phyloP scores from a whole-genome alignment of 2,113 vertebrate species.

The Chrysochloris asiatica region DNA sequence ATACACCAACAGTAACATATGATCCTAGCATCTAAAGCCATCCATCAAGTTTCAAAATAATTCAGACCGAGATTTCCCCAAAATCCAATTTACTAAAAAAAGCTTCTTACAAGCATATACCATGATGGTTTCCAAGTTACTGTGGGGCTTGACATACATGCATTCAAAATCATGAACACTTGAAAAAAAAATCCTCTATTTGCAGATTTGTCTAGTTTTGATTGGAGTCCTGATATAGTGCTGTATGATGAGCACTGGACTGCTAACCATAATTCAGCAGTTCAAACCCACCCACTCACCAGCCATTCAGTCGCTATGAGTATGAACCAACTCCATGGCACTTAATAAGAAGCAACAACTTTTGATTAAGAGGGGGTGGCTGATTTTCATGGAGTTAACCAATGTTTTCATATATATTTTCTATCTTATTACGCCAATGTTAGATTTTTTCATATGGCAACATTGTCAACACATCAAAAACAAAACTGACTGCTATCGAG shows the following conservation, averaged over 20 bases:
- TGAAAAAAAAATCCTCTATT: background rate
- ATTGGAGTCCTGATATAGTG: too few relatives aligned
- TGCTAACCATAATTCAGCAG: too few relatives aligned
- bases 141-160: background rate
- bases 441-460: background rate
- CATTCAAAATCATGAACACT: background rate
- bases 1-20: background rate
- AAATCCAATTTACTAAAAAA: background rate
- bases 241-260: too few relatives aligned
- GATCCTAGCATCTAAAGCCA: background rate
- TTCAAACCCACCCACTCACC: too few relatives aligned
- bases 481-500: background rate
- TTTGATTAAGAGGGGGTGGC: background rate
- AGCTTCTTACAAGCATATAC: background rate
- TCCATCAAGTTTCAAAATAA: background rate
- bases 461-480: background rate
- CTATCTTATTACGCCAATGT: background rate
- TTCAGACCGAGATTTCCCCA: background rate
- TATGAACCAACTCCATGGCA: too few relatives aligned
- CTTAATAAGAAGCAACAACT: too few relatives aligned
- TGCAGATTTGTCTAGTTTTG: conserved; percentile 25
- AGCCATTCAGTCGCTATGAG: too few relatives aligned
- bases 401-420: background rate
- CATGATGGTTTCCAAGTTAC: background rate
- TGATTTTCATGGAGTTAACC: conserved; percentile 4